Evolutionary conservation across 2,888 invertebrate species (phyloP).

Genomic region (Argyresthia goedartella): DNA sequence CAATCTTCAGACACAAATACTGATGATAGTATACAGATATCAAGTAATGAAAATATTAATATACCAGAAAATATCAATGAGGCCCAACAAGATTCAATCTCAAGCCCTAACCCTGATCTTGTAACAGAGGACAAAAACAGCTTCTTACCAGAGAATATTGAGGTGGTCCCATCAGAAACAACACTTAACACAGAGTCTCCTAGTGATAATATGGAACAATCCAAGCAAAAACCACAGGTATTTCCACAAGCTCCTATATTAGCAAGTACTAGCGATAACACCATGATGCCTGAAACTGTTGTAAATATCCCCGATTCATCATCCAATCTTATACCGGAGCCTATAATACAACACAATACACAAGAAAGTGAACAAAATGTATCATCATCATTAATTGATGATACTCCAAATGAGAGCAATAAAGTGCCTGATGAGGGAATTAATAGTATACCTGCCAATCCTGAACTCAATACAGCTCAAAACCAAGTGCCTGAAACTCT

Average conservation of each 20-base stretch:
- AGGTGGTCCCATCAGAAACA: no score
- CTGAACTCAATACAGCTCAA: not conserved
- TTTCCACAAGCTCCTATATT: conserved; percentile 15
- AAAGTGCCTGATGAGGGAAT: conserved; percentile 16
- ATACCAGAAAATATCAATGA: not conserved
- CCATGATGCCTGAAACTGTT: conserved; percentile 11
- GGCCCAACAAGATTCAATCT: no score
- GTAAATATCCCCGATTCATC: conserved; percentile 22
- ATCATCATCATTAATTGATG: conserved; percentile 18
- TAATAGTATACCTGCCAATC: not conserved
- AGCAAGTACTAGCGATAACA: conserved; percentile 17
- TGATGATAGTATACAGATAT: not conserved
- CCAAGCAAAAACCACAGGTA: not conserved
- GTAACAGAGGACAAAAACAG: no score
- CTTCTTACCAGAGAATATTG: no score
- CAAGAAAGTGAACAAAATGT: conserved; percentile 28
- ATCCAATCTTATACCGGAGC: no score
- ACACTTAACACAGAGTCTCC: no score
- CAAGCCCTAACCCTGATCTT: no score
- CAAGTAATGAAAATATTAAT: not conserved
- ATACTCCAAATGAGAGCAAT: no score
- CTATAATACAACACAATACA: not conserved
- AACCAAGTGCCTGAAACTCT: conserved; percentile 1
- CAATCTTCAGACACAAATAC: not conserved
- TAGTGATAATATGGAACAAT: no score